A percentile compares a stretch with the other conserved stretches of the same genome.
Evolutionary conservation across 2,113 vertebrate genomes (phyloP).

Genomic region (Stegostoma tigrinum): DNA sequence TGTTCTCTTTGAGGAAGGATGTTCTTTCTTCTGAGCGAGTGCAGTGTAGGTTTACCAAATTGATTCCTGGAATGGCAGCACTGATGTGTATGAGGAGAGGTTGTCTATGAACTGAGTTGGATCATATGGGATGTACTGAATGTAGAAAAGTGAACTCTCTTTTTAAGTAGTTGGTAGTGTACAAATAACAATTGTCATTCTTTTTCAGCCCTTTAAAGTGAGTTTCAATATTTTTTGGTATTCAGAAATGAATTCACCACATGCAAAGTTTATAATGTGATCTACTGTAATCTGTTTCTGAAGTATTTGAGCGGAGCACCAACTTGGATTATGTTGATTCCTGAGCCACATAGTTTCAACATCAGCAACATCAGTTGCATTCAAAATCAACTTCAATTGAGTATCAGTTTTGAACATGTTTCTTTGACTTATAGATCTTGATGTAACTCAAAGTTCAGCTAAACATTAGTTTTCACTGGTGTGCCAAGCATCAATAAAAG

Average conservation of each 20-base stretch:
- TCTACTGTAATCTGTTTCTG: neutral
- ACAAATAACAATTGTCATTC: neutral
- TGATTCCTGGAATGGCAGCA: no score
- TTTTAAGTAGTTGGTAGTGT: neutral
- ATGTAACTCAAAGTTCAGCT: neutral
- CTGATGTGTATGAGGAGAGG: no score
- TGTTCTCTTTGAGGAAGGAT: no score
- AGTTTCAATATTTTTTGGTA: neutral
- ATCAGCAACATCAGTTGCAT: neutral
- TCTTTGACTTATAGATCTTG: neutral
- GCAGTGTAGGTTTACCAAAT: no score
- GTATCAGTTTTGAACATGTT: neutral
- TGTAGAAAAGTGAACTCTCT: no score
- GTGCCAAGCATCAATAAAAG: neutral
- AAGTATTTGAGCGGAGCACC: neutral
- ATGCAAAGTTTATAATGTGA: neutral
- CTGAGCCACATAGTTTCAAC: neutral
- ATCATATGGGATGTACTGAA: no score
- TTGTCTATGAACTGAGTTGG: no score
- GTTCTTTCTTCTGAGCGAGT: no score
- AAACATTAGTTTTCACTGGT: neutral
- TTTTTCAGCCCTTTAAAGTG: neutral
- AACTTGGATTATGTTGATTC: neutral
- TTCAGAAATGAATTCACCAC: neutral
- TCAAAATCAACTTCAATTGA: neutral